phyloP scores from a whole-genome alignment of 1,140 invertebrate genomes.

The Thereuonema tuberculata region DNA sequence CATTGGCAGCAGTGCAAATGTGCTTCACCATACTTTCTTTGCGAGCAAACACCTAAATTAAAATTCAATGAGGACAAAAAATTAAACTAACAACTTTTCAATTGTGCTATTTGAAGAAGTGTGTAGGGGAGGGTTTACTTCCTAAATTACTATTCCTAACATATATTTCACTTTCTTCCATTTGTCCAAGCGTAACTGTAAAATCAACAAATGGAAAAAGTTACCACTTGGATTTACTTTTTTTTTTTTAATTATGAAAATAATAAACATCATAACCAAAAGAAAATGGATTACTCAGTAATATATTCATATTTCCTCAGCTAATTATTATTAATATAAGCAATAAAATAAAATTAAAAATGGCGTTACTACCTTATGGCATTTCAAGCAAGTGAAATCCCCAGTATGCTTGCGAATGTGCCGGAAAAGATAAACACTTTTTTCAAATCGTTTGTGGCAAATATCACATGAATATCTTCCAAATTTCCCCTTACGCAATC shows the following conservation, averaged over 20 bases:
- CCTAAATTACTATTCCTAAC: no score
- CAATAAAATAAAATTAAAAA: no score
- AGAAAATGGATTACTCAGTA: background rate
- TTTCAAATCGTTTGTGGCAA: slow-evolving; percentile 37
- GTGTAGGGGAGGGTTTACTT: no score
- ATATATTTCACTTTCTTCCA: no score
- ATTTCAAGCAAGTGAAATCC: slow-evolving; percentile 33
- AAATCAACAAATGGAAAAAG: no score
- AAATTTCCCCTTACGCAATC: background rate
- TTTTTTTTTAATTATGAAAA: background rate
- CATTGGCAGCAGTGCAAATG: background rate
- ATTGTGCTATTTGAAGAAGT: no score
- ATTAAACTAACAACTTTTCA: no score
- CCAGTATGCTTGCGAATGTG: slow-evolving; percentile 40
- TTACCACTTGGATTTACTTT: no score
- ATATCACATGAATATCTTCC: slow-evolving; percentile 37
- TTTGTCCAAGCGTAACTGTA: no score
- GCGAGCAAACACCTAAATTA: slow-evolving; percentile 14
- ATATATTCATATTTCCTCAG: no score
- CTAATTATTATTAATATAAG: no score
- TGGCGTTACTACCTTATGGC: slow-evolving; percentile 30
- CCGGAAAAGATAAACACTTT: slow-evolving; percentile 32
- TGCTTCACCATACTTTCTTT: slow-evolving; percentile 11
- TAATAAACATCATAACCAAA: background rate
- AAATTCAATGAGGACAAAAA: no score